Evolutionary conservation across 2,113 vertebrate species (phyloP), one percentile per base, ranked within the genome.

Genomic region (Synodontis membranacea): DNA sequence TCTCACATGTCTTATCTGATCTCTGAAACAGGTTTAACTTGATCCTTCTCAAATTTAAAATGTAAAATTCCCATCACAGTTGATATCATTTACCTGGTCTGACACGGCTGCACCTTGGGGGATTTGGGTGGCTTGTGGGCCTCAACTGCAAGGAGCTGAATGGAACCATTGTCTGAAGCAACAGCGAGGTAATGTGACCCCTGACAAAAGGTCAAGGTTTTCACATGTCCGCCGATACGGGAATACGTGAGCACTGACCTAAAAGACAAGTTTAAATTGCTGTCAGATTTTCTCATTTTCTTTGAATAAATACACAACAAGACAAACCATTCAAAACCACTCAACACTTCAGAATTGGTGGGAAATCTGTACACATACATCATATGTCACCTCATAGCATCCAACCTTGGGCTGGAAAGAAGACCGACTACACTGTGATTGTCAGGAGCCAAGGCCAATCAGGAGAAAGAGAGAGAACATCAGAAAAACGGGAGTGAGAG

Each of bases 231-330:
- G 42, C 98, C 97, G 68, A 98, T 95, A 17, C 98, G 96, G 50
- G 96, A 96, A 31, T 99, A 99, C 0, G 98, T 99, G 90, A 98
- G 86, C 91, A 99, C 97, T 23, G 98, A 99, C 90, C 98, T 98
- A 90, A 82, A 82, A 86, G 3, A 80, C 50, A 80, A 39, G 34
- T 37, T 37, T 21, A 85, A 37, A 10, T 15, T 23, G 76, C 39
- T 0, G 17, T 10, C 54, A 25, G 15, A 76, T n/a, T 48, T 80
- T 17, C 4, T 6, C 2, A 2, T 28, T 58, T 42, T n/a, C 2
- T 37, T 54, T 4, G 9, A 58, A 62, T 34, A 62, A 31, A 5
- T 62, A 44, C 60, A 19, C 48, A 80, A 66, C 31, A 82, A 83
- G 4, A 34, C 12, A 44, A 82, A 44, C 39, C 79, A n/a, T 62